A percentile compares a stretch with the other conserved stretches of the same genome.
Conservation (phyloP, 2,797 vertebrate genomes). For the Anguilla anguilla region DNA sequence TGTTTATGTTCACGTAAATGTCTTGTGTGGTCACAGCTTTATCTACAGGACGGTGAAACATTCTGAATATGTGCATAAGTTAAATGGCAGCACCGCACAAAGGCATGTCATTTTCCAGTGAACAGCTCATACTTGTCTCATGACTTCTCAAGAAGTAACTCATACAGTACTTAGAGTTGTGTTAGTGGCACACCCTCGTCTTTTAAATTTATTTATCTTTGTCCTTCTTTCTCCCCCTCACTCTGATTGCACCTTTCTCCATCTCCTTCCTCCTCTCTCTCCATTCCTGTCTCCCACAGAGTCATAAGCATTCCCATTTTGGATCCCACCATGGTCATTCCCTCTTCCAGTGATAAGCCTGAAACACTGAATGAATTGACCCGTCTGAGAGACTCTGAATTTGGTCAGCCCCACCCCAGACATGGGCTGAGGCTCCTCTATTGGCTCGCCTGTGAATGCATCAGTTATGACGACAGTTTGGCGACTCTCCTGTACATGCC, state of each 20-base stretch:
- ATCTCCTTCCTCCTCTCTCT: not conserved
- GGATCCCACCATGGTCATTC: not conserved
- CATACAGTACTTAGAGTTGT: too few species aligned
- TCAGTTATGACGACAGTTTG: not conserved
- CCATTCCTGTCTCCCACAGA: not conserved
- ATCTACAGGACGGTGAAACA: too few species aligned
- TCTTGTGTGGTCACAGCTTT: too few species aligned
- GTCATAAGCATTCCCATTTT: not conserved
- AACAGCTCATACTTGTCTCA: too few species aligned
- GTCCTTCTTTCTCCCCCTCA: not conserved
- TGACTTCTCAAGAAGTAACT: too few species aligned
- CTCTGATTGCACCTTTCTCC: not conserved
- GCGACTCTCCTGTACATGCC: not conserved
- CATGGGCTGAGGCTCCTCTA: constrained; percentile 26
- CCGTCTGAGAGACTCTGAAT: not conserved
- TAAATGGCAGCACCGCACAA: too few species aligned
- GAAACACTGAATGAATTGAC: constrained; percentile 20
- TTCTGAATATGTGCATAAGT: too few species aligned
- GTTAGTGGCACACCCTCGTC: too few species aligned
- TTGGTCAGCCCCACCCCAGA: constrained; percentile 3
- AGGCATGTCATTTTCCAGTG: too few species aligned
- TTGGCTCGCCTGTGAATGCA: constrained; percentile 2
- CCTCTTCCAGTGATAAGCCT: not conserved
- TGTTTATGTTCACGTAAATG: too few species aligned
- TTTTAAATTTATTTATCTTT: not conserved